Evolutionary conservation across 1,140 invertebrate genomes (phyloP).

Genomic region (Apis florea): DNA sequence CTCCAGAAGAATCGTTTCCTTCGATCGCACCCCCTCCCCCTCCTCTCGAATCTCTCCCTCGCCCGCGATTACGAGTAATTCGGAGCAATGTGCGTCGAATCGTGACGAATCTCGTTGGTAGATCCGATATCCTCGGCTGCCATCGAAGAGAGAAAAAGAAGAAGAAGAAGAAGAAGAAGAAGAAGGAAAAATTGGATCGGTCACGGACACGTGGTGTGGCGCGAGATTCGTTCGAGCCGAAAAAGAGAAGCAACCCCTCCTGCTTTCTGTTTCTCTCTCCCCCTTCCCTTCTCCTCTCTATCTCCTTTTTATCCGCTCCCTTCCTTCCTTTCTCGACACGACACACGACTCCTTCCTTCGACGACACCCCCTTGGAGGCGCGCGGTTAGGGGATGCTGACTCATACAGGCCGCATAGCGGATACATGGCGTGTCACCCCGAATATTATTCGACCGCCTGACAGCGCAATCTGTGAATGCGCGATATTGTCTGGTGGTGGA

Average conservation of each 20-base stretch:
- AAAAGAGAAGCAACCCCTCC: slow-evolving; percentile 51
- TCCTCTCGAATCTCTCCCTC: too few species aligned
- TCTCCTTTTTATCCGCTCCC: slow-evolving; percentile 22
- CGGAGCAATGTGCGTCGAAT: slow-evolving; percentile 22
- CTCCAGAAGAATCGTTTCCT: neutral
- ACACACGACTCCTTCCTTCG: neutral
- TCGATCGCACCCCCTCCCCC: too few species aligned
- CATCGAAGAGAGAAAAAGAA: slow-evolving; percentile 46
- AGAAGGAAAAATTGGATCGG: slow-evolving; percentile 67
- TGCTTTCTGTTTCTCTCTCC: slow-evolving; percentile 14
- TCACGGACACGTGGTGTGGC: slow-evolving; percentile 72
- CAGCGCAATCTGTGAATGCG: slow-evolving; percentile 78
- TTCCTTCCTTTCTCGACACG: too few species aligned
- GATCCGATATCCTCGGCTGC: slow-evolving; percentile 53
- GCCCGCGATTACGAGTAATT: too few species aligned
- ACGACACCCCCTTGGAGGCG: slow-evolving; percentile 26
- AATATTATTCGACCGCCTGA: slow-evolving; percentile 77
- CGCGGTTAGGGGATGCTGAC: slow-evolving; percentile 72
- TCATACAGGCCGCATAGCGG: slow-evolving; percentile 68
- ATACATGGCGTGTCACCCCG: slow-evolving; percentile 73
- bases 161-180: too few species aligned
- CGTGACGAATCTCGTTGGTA: slow-evolving; percentile 64
- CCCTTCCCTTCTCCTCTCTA: slow-evolving; percentile 1
- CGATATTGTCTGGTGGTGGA: slow-evolving; percentile 70
- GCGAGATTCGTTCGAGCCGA: slow-evolving; percentile 44